phyloP scores from a whole-genome alignment of 2,113 vertebrate species.

The Illadopsis cleaveri region DNA sequence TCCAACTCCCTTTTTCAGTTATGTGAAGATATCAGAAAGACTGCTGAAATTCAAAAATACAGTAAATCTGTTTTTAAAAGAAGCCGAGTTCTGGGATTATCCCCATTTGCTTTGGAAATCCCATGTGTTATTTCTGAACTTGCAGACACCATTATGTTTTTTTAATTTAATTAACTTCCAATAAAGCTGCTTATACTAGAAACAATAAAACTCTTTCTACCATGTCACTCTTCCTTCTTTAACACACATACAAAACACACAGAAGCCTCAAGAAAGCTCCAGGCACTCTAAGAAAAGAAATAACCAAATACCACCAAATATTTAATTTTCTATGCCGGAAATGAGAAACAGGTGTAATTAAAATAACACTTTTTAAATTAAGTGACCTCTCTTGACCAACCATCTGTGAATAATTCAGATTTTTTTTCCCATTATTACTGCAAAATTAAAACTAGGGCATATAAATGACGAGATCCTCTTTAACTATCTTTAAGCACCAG shows the following conservation, averaged over 20 bases:
- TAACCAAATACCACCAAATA: conserved; percentile 79
- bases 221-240: conserved; percentile 23
- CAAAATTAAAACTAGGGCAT: conserved; percentile 82
- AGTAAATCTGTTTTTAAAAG: background rate
- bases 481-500: conserved; percentile 85
- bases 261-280: conserved; percentile 61
- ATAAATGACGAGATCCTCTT: conserved; percentile 81
- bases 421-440: conserved; percentile 77
- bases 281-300: conserved; percentile 71
- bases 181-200: conserved; percentile 41
- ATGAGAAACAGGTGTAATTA: conserved; percentile 86
- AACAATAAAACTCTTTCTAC: conserved; percentile 55
- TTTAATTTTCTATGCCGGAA: conserved; percentile 79
- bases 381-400: conserved; percentile 85
- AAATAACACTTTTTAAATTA: conserved; percentile 86
- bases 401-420: conserved; percentile 85
- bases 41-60: background rate
- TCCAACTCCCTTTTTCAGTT: background rate
- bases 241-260: conserved; percentile 34
- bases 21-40: background rate
- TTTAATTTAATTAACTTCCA: conserved; percentile 59
- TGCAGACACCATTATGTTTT: conserved; percentile 30
- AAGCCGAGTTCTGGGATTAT: background rate
- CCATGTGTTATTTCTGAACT: conserved; percentile 47
- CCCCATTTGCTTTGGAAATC: conserved; percentile 13